phyloP scores from a whole-genome alignment of 2,797 vertebrate species.

The Melanotaenia nigrans region DNA sequence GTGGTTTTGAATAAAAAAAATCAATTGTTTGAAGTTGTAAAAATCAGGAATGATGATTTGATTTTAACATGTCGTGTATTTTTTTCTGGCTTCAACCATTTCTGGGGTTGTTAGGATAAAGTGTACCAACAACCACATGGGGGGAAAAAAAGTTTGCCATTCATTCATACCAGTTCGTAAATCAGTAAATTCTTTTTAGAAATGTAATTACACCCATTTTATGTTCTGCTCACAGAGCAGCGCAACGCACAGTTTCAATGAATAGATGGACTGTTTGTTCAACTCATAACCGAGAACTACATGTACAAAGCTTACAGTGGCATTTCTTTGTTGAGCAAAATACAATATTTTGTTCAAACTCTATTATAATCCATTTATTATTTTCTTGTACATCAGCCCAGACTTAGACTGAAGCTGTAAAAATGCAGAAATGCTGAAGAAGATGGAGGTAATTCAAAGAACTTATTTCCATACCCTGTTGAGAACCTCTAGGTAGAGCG shows the following conservation, averaged over 20 bases:
- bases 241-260: constrained; percentile 13
- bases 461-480: constrained; percentile 86
- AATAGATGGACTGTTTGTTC: constrained; percentile 40
- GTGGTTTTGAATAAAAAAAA: too few relatives aligned
- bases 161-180: not conserved
- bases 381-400: not conserved
- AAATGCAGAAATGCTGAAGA: not conserved
- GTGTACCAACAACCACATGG: not conserved
- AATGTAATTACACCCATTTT: constrained; percentile 41
- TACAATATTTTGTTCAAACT: not conserved
- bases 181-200: constrained; percentile 23
- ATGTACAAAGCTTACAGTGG: not conserved
- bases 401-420: not conserved
- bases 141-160: not conserved
- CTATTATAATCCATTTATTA: not conserved
- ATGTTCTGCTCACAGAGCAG: constrained; percentile 10
- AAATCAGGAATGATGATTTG: too few relatives aligned
- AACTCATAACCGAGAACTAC: not conserved
- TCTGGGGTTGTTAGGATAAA: not conserved
- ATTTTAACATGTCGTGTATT: not conserved
- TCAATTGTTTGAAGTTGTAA: too few relatives aligned
- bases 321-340: too few relatives aligned
- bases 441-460: not conserved
- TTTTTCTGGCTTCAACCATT: not conserved
- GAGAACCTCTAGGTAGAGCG: constrained; percentile 88